These are phyloP conservation scores for Erpobdella octoculata DNA, from an alignment of 2,888 invertebrate species.

Conservation along the genomic window DNA sequence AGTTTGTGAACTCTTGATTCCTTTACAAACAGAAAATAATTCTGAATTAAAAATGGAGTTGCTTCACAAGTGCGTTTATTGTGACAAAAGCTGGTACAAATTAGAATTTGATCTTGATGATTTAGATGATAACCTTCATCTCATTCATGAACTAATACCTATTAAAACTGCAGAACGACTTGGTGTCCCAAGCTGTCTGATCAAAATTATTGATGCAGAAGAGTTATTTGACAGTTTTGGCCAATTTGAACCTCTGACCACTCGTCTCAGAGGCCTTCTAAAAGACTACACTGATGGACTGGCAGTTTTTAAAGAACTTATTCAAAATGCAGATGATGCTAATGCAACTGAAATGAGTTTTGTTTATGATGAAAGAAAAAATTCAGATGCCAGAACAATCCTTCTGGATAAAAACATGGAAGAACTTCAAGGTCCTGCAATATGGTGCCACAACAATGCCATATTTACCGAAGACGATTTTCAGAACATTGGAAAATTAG, in stretches of 20 bases:
- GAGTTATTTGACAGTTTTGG: conserved; percentile 39
- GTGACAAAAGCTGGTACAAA: conserved; percentile 38
- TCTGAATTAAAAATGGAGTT: conserved; percentile 22
- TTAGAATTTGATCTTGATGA: conserved; percentile 32
- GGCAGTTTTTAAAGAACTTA: conserved; percentile 44
- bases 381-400: conserved; percentile 36
- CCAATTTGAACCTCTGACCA: conserved; percentile 43
- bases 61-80: conserved; percentile 35
- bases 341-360: conserved; percentile 43
- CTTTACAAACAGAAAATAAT: conserved; percentile 5
- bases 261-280: conserved; percentile 39
- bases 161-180: conserved; percentile 38
- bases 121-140: conserved; percentile 35
- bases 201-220: conserved; percentile 39
- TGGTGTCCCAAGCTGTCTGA: conserved; percentile 40
- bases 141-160: conserved; percentile 40
- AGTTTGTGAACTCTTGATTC: neutral
- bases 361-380: conserved; percentile 43
- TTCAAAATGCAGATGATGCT: conserved; percentile 47
- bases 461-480: conserved; percentile 43
- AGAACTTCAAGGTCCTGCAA: conserved; percentile 43
- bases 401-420: conserved; percentile 41
- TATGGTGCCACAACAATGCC: conserved; percentile 45
- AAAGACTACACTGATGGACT: conserved; percentile 44
- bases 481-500: conserved; percentile 41